Base-by-base conservation (phyloP, 1,140 invertebrate genomes). In the Acromyrmex heyeri region DNA sequence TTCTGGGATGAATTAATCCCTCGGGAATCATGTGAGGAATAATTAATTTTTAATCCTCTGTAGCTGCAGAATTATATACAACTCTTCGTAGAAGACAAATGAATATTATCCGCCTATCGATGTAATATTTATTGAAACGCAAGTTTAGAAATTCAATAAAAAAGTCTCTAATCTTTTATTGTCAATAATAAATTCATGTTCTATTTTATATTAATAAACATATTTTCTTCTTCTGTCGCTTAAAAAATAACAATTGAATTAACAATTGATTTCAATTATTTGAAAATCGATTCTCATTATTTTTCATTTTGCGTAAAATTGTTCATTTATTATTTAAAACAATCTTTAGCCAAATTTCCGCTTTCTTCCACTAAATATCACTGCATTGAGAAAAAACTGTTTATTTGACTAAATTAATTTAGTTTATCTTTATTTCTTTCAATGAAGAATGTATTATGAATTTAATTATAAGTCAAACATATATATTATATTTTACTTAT, bases 31-130 rank as follows among this genome's bases (percentile, higher is more conserved):
- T 73, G 55, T 48, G 67, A 72, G 34, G 38, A 82, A 82, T 83
- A 83, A 83, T 83, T 83, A 73, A 83, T 83, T 83, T 75, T 83
- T 75, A 62, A 75, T 75, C 38, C 18, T 18, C 7, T 38, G 24
- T 50, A 83, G 38, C 79, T 48, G 38, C 14, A 24, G 34, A 61
- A n/a, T 61, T 30, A 70, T n/a, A n/a, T 73, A 50, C 34, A 62
- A 18, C 38, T 83, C 14, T 48, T 48, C 3, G 16, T 50, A 27
- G 10, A 73, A 50, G 24, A 83, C 30, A 8, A 61, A 30, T 59
- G 67, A 73, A 18, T 30, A 21, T 69, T 27, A 18, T 50, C 8
- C 38, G 10, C 12, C 30, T 48, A 30, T 50, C 57, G 24, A 50
- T 14, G 24, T 12, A 50, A 72, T 27, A 55, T 72, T 82, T 21